Percentiles rank a stretch among this genome's conserved stretches.
Evolutionary conservation across 2,113 vertebrate genomes (phyloP).

Genomic region (Sclerurus mexicanus): DNA sequence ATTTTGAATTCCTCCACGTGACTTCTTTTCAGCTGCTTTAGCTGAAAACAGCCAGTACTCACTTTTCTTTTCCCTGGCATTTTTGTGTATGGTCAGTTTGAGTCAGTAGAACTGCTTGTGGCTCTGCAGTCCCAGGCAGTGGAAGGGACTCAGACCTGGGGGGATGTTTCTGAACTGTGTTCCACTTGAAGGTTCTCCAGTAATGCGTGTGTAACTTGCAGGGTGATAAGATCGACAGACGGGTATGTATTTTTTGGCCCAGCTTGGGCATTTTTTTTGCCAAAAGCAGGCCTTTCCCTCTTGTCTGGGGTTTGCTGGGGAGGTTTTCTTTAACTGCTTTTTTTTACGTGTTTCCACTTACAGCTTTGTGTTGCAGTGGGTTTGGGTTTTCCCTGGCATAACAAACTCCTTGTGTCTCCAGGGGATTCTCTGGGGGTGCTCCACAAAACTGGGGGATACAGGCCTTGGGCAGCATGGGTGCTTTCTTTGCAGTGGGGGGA

Average conservation of each 20-base stretch:
- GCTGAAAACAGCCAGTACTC: background rate
- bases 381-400: slow-evolving; percentile 29
- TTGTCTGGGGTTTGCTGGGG: slow-evolving; percentile 69
- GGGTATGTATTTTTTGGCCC: slow-evolving; percentile 88
- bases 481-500: slow-evolving; percentile 4
- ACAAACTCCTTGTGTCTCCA: slow-evolving; percentile 13
- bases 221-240: slow-evolving; percentile 99
- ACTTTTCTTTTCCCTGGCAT: background rate
- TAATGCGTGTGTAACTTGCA: slow-evolving; percentile 87
- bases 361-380: slow-evolving; percentile 42
- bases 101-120: background rate
- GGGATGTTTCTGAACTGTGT: background rate
- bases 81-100: background rate
- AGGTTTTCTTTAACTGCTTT: slow-evolving; percentile 75
- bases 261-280: slow-evolving; percentile 69
- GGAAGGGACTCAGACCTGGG: background rate
- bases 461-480: slow-evolving; percentile 37
- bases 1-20: background rate
- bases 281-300: slow-evolving; percentile 70
- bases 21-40: background rate
- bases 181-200: background rate
- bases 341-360: slow-evolving; percentile 72
- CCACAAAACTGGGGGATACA: slow-evolving; percentile 3
- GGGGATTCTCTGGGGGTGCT: slow-evolving; percentile 17
- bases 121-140: background rate